Evolutionary conservation across 2,797 vertebrate genomes (phyloP).

Genomic region (Notolepis coatsorum): DNA sequence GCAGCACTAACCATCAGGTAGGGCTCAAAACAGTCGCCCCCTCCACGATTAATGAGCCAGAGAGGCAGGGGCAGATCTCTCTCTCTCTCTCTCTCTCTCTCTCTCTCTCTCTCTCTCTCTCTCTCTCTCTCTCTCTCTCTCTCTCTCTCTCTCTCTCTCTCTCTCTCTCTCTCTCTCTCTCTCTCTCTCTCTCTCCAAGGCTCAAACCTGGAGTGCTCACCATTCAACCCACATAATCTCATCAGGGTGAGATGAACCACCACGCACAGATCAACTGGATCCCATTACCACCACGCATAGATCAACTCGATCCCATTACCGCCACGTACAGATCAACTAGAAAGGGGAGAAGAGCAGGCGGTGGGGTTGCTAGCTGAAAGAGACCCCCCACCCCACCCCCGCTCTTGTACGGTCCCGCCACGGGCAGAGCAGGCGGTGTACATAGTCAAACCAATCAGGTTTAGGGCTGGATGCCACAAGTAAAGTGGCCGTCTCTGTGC

Average conservation of each 20-base stretch:
- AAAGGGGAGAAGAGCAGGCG: constrained; percentile 8
- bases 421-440: constrained; percentile 58
- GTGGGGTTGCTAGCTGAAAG: constrained; percentile 43
- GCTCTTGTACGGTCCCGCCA: constrained; percentile 44
- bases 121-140: constrained; percentile 19
- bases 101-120: constrained; percentile 33
- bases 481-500: constrained; percentile 74
- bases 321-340: constrained; percentile 45
- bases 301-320: constrained; percentile 57
- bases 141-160: constrained; percentile 25
- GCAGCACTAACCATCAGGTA: constrained; percentile 75
- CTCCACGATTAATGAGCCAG: constrained; percentile 74
- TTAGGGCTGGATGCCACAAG: constrained; percentile 63
- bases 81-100: constrained; percentile 18
- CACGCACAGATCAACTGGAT: no score
- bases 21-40: constrained; percentile 75
- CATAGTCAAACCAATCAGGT: constrained; percentile 66
- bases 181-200: constrained; percentile 6
- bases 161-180: constrained; percentile 22
- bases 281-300: constrained; percentile 45
- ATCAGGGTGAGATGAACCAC: constrained; percentile 47
- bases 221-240: constrained; percentile 36
- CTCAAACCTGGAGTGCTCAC: constrained; percentile 11
- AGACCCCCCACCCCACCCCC: constrained; percentile 5
- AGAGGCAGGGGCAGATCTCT: constrained; percentile 42